phyloP scores from a whole-genome alignment of 2,797 vertebrate genomes.

The Glyptemys insculpta region DNA sequence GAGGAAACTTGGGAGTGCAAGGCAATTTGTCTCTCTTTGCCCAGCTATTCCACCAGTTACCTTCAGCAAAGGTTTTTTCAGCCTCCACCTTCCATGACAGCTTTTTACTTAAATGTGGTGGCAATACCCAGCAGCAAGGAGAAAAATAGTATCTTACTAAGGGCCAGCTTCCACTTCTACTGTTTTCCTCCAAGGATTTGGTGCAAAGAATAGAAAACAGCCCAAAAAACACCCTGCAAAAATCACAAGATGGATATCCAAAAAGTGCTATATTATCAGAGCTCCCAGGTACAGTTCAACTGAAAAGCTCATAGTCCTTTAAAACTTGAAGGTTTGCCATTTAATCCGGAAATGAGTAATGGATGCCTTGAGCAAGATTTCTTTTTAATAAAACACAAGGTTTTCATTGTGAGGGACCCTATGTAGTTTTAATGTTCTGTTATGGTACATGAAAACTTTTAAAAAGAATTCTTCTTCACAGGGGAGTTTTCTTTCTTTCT shows the following conservation, averaged over 20 bases:
- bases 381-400: constrained; percentile 71
- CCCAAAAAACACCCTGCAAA: neutral
- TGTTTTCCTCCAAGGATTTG: neutral
- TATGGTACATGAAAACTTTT: constrained; percentile 50
- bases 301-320: constrained; percentile 48
- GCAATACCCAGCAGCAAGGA: neutral
- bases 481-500: neutral
- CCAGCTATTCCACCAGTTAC: neutral
- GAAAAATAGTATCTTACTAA: neutral
- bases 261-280: constrained; percentile 39
- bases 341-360: constrained; percentile 67
- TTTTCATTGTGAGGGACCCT: constrained; percentile 64
- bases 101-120: neutral
- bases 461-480: constrained; percentile 17
- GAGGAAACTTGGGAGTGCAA: neutral
- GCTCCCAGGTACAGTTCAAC: constrained; percentile 34
- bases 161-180: neutral
- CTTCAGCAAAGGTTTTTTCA: neutral
- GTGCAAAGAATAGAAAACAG: neutral
- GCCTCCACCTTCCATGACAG: neutral
- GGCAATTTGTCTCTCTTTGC: neutral
- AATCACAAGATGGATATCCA: neutral
- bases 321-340: constrained; percentile 58
- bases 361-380: constrained; percentile 52
- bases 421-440: constrained; percentile 54